A percentile compares a stretch with the other conserved stretches of the same genome.
Conservation (phyloP, 2,888 invertebrate genomes). For the Sympetrum striolatum region DNA sequence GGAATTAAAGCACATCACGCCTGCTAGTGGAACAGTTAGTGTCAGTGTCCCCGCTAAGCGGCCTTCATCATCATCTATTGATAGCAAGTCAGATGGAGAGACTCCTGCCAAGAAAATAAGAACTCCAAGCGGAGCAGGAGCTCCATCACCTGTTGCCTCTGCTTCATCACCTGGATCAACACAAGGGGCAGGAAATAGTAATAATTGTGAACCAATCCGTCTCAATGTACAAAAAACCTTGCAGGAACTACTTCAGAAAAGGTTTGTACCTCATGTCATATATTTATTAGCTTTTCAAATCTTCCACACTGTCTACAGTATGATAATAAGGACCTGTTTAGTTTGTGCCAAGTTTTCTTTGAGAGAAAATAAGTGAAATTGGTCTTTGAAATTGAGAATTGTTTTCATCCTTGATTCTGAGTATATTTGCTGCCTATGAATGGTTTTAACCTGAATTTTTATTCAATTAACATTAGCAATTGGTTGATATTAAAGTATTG, state of each 20-base stretch:
- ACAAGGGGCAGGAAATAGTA: slow-evolving; percentile 36
- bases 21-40: neutral
- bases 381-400: too few relatives aligned
- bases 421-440: too few relatives aligned
- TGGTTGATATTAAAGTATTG: too few relatives aligned
- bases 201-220: slow-evolving; percentile 72
- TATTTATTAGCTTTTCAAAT: neutral
- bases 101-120: neutral
- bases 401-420: too few relatives aligned
- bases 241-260: slow-evolving; percentile 53
- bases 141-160: slow-evolving; percentile 41
- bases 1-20: neutral
- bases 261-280: slow-evolving; percentile 14
- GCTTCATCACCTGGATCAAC: slow-evolving; percentile 46
- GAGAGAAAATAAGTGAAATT: too few relatives aligned
- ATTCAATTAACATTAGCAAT: too few relatives aligned
- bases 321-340: too few relatives aligned
- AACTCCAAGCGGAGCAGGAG: slow-evolving; percentile 13
- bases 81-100: slow-evolving; percentile 28
- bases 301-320: too few relatives aligned
- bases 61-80: slow-evolving; percentile 1
- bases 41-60: neutral
- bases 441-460: too few relatives aligned
- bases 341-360: too few relatives aligned
- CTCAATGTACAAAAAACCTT: slow-evolving; percentile 84